Evolutionary conservation across 2,888 invertebrate species (phyloP).

Genomic region (Cephus pygmeus): DNA sequence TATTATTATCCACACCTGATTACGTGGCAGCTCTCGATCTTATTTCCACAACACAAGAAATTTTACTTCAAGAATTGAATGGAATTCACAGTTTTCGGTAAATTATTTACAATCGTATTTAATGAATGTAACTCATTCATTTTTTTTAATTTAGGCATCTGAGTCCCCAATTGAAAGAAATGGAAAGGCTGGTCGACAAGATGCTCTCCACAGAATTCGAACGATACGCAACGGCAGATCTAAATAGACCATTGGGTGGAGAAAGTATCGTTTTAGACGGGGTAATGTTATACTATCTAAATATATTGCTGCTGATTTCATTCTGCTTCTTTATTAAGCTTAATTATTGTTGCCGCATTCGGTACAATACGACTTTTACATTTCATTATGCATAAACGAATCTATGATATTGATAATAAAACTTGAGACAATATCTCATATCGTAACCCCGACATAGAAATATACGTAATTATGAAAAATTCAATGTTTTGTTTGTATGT

Average conservation of each 20-base stretch:
- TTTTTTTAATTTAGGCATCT: constrained; percentile 78
- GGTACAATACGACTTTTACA: neutral
- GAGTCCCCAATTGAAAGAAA: constrained; percentile 94
- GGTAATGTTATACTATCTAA: constrained; percentile 48
- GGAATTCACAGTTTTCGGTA: constrained; percentile 92
- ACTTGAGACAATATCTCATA: neutral
- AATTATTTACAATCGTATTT: constrained; percentile 7
- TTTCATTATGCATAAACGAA: neutral
- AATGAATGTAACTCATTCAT: neutral
- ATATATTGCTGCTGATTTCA: neutral
- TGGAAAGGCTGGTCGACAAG: constrained; percentile 95
- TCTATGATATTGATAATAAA: neutral
- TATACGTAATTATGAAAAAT: neutral
- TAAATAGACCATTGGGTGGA: constrained; percentile 82
- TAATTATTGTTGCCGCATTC: neutral
- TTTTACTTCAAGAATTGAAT: constrained; percentile 87
- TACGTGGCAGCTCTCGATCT: constrained; percentile 97
- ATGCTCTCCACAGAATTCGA: constrained; percentile 97
- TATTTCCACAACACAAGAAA: constrained; percentile 95
- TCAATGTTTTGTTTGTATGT: constrained; percentile 9
- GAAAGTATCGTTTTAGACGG: constrained; percentile 75
- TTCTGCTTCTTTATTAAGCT: neutral
- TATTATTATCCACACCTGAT: constrained; percentile 93
- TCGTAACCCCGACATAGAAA: neutral
- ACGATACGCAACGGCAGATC: constrained; percentile 88